A percentile compares a stretch with the other conserved stretches of the same genome.
Conservation (phyloP, 2,888 invertebrate species). For the Allygus modestus region DNA sequence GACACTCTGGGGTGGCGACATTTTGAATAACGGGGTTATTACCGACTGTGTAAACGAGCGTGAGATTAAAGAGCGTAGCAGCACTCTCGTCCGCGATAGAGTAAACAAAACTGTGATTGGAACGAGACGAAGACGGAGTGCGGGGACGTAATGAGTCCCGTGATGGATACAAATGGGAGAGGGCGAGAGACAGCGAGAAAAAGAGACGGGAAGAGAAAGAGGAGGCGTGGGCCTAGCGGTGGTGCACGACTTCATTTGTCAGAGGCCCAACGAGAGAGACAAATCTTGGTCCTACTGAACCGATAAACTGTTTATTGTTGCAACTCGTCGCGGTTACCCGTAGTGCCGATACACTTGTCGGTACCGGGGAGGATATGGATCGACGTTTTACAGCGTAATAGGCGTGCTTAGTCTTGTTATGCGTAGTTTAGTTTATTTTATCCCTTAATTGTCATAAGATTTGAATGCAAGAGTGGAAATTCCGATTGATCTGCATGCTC, state of each 20-base stretch:
- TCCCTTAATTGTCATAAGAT: too few relatives aligned
- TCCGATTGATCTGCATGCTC: too few relatives aligned
- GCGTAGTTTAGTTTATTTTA: too few relatives aligned
- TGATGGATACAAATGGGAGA: slow-evolving; percentile 61
- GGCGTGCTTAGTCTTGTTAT: too few relatives aligned
- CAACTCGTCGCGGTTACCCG: neutral
- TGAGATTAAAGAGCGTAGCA: slow-evolving; percentile 38
- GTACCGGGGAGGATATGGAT: too few relatives aligned
- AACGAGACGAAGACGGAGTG: slow-evolving; percentile 54
- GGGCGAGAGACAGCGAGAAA: slow-evolving; percentile 40
- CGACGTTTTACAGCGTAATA: too few relatives aligned
- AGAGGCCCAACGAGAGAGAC: slow-evolving; percentile 30
- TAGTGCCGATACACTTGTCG: too few relatives aligned
- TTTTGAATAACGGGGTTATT: slow-evolving; percentile 21
- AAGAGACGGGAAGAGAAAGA: slow-evolving; percentile 56
- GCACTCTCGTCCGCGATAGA: slow-evolving; percentile 6
- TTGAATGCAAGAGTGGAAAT: too few relatives aligned
- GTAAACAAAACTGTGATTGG: slow-evolving; percentile 59
- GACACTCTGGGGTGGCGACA: neutral
- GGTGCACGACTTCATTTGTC: slow-evolving; percentile 40
- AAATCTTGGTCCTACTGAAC: slow-evolving; percentile 16
- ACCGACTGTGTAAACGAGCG: slow-evolving; percentile 31
- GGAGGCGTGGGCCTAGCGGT: neutral
- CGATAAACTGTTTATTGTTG: slow-evolving; percentile 43
- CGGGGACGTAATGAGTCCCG: slow-evolving; percentile 40